These are phyloP conservation scores for Lucinisca nassula DNA, from an alignment of 2,888 invertebrate genomes.

Conservation along the genomic window DNA sequence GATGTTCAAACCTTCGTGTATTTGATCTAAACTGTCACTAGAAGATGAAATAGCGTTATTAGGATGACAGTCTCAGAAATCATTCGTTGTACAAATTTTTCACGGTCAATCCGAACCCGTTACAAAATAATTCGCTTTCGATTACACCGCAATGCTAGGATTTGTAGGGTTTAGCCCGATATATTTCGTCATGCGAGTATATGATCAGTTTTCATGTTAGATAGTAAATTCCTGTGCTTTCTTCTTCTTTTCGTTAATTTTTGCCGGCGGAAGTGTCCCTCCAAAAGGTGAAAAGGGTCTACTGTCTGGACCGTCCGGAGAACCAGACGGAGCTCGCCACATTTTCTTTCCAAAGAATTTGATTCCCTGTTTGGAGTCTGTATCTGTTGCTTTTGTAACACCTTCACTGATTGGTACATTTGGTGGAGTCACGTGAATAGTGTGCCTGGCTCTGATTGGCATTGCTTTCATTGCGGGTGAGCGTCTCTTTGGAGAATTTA, in stretches of 20 bases:
- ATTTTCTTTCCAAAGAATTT: conserved; percentile 70
- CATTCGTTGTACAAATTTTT: too few relatives aligned
- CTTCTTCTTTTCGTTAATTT: conserved; percentile 70
- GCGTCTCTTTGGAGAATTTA: conserved; percentile 63
- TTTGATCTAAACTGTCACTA: too few relatives aligned
- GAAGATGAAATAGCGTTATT: too few relatives aligned
- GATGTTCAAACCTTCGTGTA: too few relatives aligned
- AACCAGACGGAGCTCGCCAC: conserved; percentile 75
- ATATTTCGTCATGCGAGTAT: too few relatives aligned
- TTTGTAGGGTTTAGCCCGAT: too few relatives aligned
- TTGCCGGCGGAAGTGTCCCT: conserved; percentile 75
- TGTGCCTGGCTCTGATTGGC: conserved; percentile 74
- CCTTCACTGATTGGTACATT: conserved; percentile 43
- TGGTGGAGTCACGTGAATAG: conserved; percentile 47
- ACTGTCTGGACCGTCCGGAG: conserved; percentile 68
- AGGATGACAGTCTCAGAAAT: too few relatives aligned
- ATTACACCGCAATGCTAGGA: too few relatives aligned
- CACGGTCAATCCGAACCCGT: too few relatives aligned
- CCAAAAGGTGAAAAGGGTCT: conserved; percentile 78
- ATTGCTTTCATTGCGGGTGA: conserved; percentile 58
- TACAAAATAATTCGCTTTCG: too few relatives aligned
- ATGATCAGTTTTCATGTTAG: too few relatives aligned
- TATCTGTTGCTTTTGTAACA: conserved; percentile 54
- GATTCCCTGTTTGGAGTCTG: conserved; percentile 20
- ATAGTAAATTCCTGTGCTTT: conserved; percentile 27